phyloP scores from a whole-genome alignment of 2,888 invertebrate genomes.

The Melanophora roralis region DNA sequence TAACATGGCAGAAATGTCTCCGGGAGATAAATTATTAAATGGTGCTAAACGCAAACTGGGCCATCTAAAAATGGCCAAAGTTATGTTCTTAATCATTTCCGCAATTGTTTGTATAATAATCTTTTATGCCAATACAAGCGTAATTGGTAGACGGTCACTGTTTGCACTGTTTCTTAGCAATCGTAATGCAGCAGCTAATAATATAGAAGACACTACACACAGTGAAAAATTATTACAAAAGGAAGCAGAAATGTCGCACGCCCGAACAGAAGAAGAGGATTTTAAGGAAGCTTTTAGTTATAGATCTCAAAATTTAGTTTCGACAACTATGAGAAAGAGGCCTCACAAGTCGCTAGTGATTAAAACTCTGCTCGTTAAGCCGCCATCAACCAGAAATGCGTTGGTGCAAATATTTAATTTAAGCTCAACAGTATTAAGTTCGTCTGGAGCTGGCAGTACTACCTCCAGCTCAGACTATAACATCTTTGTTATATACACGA shows the following conservation, averaged over 20 bases:
- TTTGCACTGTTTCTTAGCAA: constrained; percentile 54
- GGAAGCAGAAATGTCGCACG: constrained; percentile 7
- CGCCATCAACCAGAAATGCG: constrained; percentile 50
- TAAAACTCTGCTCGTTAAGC: constrained; percentile 52
- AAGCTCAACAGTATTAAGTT: constrained; percentile 31
- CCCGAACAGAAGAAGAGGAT: constrained; percentile 2
- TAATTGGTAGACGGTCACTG: constrained; percentile 51
- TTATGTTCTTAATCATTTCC: constrained; percentile 59
- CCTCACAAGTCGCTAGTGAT: constrained; percentile 48
- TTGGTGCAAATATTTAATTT: constrained; percentile 57
- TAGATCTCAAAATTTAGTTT: constrained; percentile 9
- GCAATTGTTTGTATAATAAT: constrained; percentile 58
- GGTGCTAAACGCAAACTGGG: constrained; percentile 54
- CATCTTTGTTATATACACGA: constrained; percentile 76
- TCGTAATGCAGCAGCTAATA: constrained; percentile 20
- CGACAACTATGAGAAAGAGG: constrained; percentile 36
- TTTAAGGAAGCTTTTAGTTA: constrained; percentile 21
- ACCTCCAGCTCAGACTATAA: constrained; percentile 70
- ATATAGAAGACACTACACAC: constrained; percentile 2
- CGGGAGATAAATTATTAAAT: constrained; percentile 58
- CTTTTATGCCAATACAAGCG: constrained; percentile 56
- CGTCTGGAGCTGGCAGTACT: constrained; percentile 2
- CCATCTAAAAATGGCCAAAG: constrained; percentile 58
- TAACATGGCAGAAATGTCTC: constrained; percentile 62
- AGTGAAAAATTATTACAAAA: constrained; percentile 5